phyloP scores from a whole-genome alignment of 2,113 vertebrate genomes.

The Plestiodon gilberti region DNA sequence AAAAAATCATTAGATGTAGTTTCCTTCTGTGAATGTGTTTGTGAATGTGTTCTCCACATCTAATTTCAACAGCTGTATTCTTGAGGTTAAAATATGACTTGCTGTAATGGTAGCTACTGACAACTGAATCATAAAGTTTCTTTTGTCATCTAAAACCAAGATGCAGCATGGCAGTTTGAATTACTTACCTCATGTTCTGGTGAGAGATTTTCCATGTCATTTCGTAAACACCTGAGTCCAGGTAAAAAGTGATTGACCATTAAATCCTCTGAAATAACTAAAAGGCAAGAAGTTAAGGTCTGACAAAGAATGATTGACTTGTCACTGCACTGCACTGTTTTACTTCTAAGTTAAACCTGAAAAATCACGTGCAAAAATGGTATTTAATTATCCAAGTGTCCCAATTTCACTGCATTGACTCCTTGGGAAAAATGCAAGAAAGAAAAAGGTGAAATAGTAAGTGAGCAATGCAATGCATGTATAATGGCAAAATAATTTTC shows the following conservation, averaged over 20 bases:
- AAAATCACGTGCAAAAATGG: neutral
- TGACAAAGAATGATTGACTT: neutral
- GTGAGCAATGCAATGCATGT: neutral
- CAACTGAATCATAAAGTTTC: neutral
- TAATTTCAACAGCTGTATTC: neutral
- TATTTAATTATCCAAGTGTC: neutral
- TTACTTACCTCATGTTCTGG: slow-evolving; percentile 94
- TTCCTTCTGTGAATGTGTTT: neutral
- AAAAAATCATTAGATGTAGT: too few relatives aligned
- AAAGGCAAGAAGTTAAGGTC: slow-evolving; percentile 77
- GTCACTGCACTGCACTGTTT: neutral
- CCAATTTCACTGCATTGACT: neutral
- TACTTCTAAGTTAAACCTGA: neutral
- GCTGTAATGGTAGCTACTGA: neutral
- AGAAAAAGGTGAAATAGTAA: neutral
- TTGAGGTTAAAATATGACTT: neutral
- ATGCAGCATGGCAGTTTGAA: neutral
- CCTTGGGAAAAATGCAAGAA: neutral
- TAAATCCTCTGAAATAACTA: slow-evolving; percentile 98
- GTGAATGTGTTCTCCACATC: neutral
- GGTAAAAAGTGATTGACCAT: slow-evolving; percentile 98
- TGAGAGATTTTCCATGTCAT: slow-evolving; percentile 97
- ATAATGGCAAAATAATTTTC: neutral
- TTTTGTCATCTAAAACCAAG: neutral
- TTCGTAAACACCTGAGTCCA: slow-evolving; percentile 93